Evolutionary conservation across 2,888 invertebrate genomes (phyloP), one percentile per base, ranked within the genome.

Genomic region (Anthophora plumipes): DNA sequence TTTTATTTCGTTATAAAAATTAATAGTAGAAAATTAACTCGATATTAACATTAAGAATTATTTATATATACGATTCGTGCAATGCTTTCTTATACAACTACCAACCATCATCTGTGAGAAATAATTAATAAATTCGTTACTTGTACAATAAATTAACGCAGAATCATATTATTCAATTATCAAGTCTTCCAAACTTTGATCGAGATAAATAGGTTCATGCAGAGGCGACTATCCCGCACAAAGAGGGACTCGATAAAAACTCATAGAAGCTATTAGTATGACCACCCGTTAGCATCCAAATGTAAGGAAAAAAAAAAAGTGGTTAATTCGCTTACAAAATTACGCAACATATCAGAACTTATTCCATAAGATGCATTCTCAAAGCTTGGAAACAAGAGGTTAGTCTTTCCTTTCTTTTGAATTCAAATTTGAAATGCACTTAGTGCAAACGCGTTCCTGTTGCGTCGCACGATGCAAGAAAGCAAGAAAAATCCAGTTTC

Each of bases 381-480:
- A 22, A 68, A 75, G 54, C 61, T 46, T 48, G 20, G 8, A 43
- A 31, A 31, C 31, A 31, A n/a, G 54, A 55, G 48, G 22, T 22
- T 52, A 12, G 25, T n/a, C 9, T 61, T 11, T 31, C 1, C 31
- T n/a, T 9, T 6, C 31, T n/a, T 46, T 9, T 20, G 43, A 31
- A 8, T 39, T 52, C 1, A 22, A 1, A 2, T 0, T 11, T n/a
- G 22, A 17, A 57, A 9, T 37, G n/a, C 20, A n/a, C 25, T n/a
- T 43, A 41, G 7, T 39, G 46, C 20, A 37, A 31, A 70, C 70
- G 70, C 31, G 72, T 72, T 68, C 76, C 61, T 67, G 66, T 69
- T 50, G 66, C 69, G 64, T 82, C 63, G 60, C 64, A 74, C 71
- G 41, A 80, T 84, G 73, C 76, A 82, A 84, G 78, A 82, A 80